Percentiles rank a stretch among this genome's conserved stretches.
Evolutionary conservation across 2,888 invertebrate species (phyloP).

Genomic region (Brachyptera risi): DNA sequence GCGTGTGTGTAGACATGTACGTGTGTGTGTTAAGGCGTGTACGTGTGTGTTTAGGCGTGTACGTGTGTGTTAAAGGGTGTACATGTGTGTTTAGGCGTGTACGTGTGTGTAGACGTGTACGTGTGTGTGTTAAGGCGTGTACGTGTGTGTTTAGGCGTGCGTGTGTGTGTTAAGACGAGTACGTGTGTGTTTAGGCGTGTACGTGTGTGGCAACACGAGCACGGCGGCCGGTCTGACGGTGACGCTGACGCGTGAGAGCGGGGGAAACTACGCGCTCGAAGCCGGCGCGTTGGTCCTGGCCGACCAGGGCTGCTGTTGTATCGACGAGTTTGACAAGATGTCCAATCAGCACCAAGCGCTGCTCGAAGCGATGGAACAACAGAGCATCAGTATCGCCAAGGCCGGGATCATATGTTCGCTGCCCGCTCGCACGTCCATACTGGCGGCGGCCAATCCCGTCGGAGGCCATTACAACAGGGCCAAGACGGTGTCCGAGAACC

Average conservation of each 20-base stretch:
- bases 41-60: no score
- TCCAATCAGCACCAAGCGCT: slow-evolving; percentile 72
- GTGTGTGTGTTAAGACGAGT: no score
- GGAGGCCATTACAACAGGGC: slow-evolving; percentile 84
- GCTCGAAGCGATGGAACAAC: slow-evolving; percentile 93
- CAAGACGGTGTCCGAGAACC: slow-evolving; percentile 84
- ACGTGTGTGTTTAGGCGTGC: no score
- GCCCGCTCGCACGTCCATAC: slow-evolving; percentile 76
- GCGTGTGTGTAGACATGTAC: no score
- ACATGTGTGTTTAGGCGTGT: no score
- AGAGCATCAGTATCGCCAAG: slow-evolving; percentile 84
- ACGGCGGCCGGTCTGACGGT: slow-evolving; percentile 77
- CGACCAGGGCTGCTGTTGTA: slow-evolving; percentile 85
- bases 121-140: no score
- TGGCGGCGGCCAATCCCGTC: slow-evolving; percentile 91
- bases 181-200: slow-evolving; percentile 57
- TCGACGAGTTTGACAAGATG: slow-evolving; percentile 96
- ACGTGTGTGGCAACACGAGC: slow-evolving; percentile 86
- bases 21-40: no score
- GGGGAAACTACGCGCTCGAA: slow-evolving; percentile 76
- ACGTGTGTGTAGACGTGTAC: no score
- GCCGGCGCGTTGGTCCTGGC: slow-evolving; percentile 85
- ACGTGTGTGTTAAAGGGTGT: no score
- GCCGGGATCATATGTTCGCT: slow-evolving; percentile 70
- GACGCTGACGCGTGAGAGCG: slow-evolving; percentile 67